Percentiles rank a stretch among this genome's conserved stretches.
Evolutionary conservation across 64 coral and sea anemone species (phyloP).

Genomic region (Astreopora myriophthalma): DNA sequence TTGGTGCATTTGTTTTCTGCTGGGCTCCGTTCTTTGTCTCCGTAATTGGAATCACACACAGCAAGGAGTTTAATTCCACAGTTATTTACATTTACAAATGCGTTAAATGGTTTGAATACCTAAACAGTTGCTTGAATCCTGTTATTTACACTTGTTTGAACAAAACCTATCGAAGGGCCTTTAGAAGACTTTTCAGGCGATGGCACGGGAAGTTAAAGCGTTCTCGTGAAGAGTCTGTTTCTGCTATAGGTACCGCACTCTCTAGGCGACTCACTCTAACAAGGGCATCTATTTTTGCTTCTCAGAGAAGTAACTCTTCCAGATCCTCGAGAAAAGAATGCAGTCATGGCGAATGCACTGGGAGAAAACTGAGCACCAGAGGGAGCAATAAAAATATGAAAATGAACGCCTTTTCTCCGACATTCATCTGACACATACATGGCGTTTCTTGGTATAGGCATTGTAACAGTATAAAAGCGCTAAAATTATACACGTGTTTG

Average conservation of each 20-base stretch:
- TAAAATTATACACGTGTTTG: too few species aligned
- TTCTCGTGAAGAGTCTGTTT: constrained; percentile 22
- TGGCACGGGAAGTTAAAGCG: constrained; percentile 52
- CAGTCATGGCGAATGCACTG: constrained; percentile 12
- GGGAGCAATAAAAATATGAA: neutral
- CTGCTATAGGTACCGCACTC: constrained; percentile 2
- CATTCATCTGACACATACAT: constrained; percentile 11
- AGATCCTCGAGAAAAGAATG: neutral
- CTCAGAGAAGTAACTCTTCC: neutral
- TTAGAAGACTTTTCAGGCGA: constrained; percentile 76
- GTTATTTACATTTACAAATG: constrained; percentile 43
- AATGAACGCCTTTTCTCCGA: neutral
- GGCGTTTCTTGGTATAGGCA: too few species aligned
- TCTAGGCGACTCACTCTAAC: constrained; percentile 24
- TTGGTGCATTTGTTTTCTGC: constrained; percentile 83
- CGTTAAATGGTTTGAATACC: constrained; percentile 87
- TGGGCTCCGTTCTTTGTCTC: constrained; percentile 89
- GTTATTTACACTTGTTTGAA: constrained; percentile 90
- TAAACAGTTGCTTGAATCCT: constrained; percentile 88
- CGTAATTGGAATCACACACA: constrained; percentile 68
- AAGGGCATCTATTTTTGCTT: constrained; percentile 26
- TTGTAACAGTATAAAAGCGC: too few species aligned
- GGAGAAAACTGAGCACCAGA: neutral
- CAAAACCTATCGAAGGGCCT: constrained; percentile 81
- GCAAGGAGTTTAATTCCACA: neutral